phyloP scores from a whole-genome alignment of 37 sponge, comb jelly and placozoan genomes.

The Ianthella basta region DNA sequence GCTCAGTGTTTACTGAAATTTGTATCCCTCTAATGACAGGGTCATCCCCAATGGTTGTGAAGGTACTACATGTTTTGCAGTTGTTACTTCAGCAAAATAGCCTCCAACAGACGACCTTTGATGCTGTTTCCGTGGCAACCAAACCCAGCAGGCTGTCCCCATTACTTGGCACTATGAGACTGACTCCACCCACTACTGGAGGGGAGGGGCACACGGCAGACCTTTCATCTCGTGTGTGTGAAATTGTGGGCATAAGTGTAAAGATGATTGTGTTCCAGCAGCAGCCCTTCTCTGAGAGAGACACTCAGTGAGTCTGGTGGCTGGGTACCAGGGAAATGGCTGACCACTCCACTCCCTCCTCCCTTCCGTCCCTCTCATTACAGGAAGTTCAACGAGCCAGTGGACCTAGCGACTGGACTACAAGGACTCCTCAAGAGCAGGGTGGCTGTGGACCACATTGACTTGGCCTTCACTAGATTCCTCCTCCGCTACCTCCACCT shows the following conservation, averaged over 20 bases:
- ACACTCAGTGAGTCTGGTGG: not conserved
- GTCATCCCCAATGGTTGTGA: not conserved
- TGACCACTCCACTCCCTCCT: not conserved
- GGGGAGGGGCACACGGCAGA: not conserved
- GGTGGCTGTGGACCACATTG: not conserved
- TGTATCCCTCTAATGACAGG: not conserved
- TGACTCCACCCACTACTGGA: not conserved
- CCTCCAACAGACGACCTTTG: not conserved
- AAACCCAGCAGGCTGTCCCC: conserved; percentile 1
- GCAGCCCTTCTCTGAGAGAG: not conserved
- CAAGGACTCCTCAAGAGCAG: not conserved
- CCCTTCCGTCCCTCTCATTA: not conserved
- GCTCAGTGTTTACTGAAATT: too few relatives aligned
- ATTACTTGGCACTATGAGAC: not conserved
- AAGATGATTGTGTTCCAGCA: not conserved
- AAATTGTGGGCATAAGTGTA: conserved; percentile 2
- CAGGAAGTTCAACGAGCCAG: conserved; percentile 24
- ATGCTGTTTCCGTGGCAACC: not conserved
- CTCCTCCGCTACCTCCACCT: conserved; percentile 57
- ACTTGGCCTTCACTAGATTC: conserved; percentile 46
- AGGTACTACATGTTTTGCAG: not conserved
- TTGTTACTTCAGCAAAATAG: not conserved
- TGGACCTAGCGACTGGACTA: not conserved
- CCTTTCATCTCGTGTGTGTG: conserved; percentile 6
- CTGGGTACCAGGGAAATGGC: not conserved